Evolutionary conservation across 2,113 vertebrate species (phyloP).

Genomic region (Vulpes lagopus): DNA sequence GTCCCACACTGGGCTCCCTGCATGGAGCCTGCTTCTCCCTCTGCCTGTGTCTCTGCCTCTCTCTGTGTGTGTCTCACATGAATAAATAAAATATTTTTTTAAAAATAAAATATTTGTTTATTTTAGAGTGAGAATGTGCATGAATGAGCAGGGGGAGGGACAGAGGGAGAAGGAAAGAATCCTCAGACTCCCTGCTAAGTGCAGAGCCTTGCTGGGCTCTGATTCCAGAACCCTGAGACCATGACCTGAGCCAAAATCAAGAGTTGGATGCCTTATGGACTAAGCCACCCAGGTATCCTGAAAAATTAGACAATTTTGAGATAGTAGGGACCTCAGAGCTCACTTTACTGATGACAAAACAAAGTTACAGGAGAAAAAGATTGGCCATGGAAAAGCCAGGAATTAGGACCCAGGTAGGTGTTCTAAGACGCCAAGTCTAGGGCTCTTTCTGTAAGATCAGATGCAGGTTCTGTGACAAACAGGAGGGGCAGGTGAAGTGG

Average conservation of each 20-base stretch:
- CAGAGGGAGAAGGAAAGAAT: neutral
- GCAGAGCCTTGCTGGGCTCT: neutral
- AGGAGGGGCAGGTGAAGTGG: neutral
- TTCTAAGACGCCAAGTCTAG: neutral
- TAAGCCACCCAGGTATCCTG: neutral
- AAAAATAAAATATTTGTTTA: neutral
- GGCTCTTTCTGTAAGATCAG: neutral
- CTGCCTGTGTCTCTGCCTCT: neutral
- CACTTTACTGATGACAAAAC: neutral
- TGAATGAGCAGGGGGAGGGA: neutral
- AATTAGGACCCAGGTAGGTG: neutral
- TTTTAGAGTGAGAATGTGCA: neutral
- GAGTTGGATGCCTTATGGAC: neutral
- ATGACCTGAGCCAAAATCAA: neutral
- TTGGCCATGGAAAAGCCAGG: neutral
- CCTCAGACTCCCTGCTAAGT: neutral
- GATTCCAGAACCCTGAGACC: neutral
- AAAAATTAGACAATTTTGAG: neutral
- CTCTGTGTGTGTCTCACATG: neutral
- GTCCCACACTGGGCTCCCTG: too few relatives aligned
- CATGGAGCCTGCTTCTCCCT: neutral
- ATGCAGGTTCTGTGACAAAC: neutral
- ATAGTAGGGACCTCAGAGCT: neutral
- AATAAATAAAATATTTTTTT: neutral
- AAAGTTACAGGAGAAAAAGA: neutral